phyloP scores from a whole-genome alignment of 1,140 invertebrate genomes.

The Trachymyrmex septentrionalis region DNA sequence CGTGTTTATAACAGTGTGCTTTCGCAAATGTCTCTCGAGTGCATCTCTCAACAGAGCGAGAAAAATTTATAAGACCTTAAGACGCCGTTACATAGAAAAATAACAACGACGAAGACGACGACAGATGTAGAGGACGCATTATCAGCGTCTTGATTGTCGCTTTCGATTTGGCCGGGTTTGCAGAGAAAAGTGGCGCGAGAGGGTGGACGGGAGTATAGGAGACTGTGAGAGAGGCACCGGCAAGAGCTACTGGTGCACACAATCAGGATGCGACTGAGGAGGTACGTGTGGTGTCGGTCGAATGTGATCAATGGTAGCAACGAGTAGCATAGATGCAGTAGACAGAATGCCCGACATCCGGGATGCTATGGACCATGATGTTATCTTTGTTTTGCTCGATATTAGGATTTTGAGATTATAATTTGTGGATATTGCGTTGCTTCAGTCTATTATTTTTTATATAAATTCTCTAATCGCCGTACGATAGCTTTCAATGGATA shows the following conservation, averaged over 20 bases:
- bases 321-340: slow-evolving; percentile 45
- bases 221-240: slow-evolving; percentile 45
- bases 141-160: background rate
- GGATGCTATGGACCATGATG: slow-evolving; percentile 75
- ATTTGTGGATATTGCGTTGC: background rate
- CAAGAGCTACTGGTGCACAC: slow-evolving; percentile 58
- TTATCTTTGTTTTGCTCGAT: background rate
- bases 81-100: background rate
- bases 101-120: slow-evolving; percentile 7
- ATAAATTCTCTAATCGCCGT: background rate
- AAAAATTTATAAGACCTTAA: slow-evolving; percentile 36
- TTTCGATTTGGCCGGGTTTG: slow-evolving; percentile 28
- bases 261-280: slow-evolving; percentile 79
- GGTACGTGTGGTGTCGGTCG: slow-evolving; percentile 74
- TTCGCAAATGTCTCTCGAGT: slow-evolving; percentile 30
- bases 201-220: slow-evolving; percentile 53
- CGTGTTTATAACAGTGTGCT: slow-evolving; percentile 61
- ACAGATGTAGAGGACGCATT: background rate
- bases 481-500: background rate
- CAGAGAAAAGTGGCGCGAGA: slow-evolving; percentile 67
- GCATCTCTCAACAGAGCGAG: slow-evolving; percentile 7
- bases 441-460: background rate
- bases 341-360: background rate
- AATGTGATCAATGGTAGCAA: slow-evolving; percentile 75
- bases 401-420: background rate